Percentiles rank a stretch among this genome's conserved stretches.
Evolutionary conservation across 2,888 invertebrate species (phyloP).

Genomic region (Athetis lepigone): DNA sequence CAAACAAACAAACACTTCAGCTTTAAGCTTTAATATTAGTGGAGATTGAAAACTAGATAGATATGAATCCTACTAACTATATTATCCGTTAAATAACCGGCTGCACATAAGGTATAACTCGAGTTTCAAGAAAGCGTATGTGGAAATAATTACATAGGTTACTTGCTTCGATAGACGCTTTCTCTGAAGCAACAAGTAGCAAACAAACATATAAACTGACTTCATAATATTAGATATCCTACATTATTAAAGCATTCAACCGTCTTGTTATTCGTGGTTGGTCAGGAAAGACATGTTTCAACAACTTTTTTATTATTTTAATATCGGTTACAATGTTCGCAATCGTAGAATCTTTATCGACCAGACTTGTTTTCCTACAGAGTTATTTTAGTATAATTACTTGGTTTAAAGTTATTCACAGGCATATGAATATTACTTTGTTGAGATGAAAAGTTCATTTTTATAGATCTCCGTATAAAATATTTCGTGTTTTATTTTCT

Average conservation of each 20-base stretch:
- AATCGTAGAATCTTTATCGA: slow-evolving; percentile 60
- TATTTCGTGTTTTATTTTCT: not conserved
- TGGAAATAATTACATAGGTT: not conserved
- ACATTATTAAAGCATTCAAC: slow-evolving; percentile 47
- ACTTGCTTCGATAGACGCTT: slow-evolving; percentile 7
- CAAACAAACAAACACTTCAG: no score
- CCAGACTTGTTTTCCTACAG: slow-evolving; percentile 53
- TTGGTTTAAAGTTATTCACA: slow-evolving; percentile 64
- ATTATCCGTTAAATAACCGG: not conserved
- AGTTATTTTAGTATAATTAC: slow-evolving; percentile 67
- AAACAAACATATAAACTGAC: slow-evolving; percentile 35
- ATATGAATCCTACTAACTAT: no score
- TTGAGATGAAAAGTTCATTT: slow-evolving; percentile 49
- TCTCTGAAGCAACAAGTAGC: slow-evolving; percentile 14
- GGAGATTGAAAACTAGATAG: no score
- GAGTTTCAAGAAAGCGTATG: not conserved
- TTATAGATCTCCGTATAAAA: slow-evolving; percentile 36
- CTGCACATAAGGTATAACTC: not conserved
- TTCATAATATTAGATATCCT: slow-evolving; percentile 64
- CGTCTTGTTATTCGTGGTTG: slow-evolving; percentile 44
- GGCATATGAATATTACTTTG: slow-evolving; percentile 63
- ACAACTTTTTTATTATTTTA: slow-evolving; percentile 57
- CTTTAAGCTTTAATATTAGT: no score
- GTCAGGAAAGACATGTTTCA: slow-evolving; percentile 49
- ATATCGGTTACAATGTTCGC: slow-evolving; percentile 61